These are phyloP conservation scores for Galerucella pusilla DNA, from an alignment of 2,888 invertebrate species.

Conservation along the genomic window DNA sequence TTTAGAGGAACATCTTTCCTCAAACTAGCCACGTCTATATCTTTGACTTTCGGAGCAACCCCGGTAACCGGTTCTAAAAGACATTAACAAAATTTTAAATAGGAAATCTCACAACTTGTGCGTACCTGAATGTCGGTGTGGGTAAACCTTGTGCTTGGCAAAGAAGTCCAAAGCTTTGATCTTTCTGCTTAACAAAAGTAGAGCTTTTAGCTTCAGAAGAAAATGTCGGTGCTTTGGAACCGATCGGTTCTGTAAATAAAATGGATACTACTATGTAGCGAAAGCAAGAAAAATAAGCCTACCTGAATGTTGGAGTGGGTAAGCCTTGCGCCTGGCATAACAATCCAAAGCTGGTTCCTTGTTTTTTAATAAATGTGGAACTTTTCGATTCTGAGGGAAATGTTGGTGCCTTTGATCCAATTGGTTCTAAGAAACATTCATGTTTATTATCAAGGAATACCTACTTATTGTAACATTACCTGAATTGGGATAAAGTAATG, in stretches of 20 bases:
- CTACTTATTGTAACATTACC: neutral
- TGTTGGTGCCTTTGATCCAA: constrained; percentile 68
- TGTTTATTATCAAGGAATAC: neutral
- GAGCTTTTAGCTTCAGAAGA: constrained; percentile 65
- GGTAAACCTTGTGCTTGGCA: constrained; percentile 73
- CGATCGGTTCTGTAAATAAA: constrained; percentile 67
- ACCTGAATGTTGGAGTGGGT: constrained; percentile 80
- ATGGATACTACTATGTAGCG: constrained; percentile 18
- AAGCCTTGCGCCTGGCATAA: constrained; percentile 75
- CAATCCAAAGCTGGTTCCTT: constrained; percentile 66
- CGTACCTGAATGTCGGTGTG: constrained; percentile 73
- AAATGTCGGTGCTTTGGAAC: constrained; percentile 68
- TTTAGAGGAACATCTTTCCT: constrained; percentile 60
- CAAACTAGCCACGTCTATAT: constrained; percentile 65
- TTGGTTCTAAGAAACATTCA: constrained; percentile 65
- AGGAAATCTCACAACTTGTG: neutral
- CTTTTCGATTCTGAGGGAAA: constrained; percentile 65
- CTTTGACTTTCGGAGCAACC: constrained; percentile 65
- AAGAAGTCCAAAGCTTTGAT: constrained; percentile 62
- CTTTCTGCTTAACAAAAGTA: constrained; percentile 64
- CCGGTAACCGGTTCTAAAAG: constrained; percentile 65
- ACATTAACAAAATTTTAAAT: neutral
- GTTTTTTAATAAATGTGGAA: constrained; percentile 64
- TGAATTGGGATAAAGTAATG: neutral
- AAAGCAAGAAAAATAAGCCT: constrained; percentile 56